A percentile compares a stretch with the other conserved stretches of the same genome.
Evolutionary conservation across 2,888 invertebrate genomes (phyloP).

Genomic region (Ceriagrion tenellum): DNA sequence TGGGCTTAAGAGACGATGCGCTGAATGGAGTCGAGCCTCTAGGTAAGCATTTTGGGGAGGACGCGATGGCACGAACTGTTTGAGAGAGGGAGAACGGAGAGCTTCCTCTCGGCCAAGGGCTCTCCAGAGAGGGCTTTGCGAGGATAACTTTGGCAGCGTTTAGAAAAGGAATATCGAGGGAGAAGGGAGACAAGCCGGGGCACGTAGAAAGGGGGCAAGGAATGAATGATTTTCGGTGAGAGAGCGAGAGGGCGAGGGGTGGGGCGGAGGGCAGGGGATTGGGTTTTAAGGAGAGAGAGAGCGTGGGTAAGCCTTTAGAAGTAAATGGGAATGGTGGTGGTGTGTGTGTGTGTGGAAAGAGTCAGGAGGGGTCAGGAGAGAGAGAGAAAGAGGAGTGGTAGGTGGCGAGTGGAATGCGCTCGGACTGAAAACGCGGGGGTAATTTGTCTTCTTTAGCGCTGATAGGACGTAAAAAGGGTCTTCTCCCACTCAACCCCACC

Average conservation of each 20-base stretch:
- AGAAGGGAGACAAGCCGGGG: background rate
- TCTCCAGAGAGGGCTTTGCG: background rate
- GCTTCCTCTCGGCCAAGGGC: background rate
- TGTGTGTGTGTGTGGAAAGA: background rate
- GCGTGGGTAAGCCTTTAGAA: background rate
- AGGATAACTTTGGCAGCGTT: background rate
- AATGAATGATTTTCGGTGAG: background rate
- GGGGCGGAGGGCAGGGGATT: background rate
- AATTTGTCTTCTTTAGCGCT: constrained; percentile 68
- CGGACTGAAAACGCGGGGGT: constrained; percentile 61
- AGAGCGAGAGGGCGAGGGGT: background rate
- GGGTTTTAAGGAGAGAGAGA: constrained; percentile 1
- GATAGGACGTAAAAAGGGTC: constrained; percentile 56
- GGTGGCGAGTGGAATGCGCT: constrained; percentile 44
- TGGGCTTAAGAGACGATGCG: background rate
- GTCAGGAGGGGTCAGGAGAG: background rate
- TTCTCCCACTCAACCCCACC: background rate
- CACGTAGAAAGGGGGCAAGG: background rate
- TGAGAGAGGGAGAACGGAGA: background rate
- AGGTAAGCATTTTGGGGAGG: background rate
- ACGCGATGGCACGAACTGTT: background rate
- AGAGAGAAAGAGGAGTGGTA: background rate
- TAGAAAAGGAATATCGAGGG: background rate
- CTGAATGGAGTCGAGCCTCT: background rate
- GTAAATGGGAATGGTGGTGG: background rate